Percentiles rank a stretch among this genome's conserved stretches.
These are phyloP conservation scores for Cephus sareptanus DNA, from an alignment of 2,888 invertebrate genomes.

Conservation along the genomic window DNA sequence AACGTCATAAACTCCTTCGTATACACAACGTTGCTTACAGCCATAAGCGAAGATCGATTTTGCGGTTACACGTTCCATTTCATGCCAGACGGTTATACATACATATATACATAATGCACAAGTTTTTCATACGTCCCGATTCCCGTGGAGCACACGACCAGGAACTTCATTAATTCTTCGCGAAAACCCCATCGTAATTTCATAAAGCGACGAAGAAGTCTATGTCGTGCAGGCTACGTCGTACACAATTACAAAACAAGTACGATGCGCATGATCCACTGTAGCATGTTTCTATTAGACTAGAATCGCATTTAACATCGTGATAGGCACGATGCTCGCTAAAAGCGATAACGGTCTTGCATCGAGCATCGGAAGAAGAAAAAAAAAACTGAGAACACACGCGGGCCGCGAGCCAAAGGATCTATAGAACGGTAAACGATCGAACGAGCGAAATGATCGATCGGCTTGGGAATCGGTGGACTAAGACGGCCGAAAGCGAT, in stretches of 20 bases:
- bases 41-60: neutral
- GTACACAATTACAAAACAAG: neutral
- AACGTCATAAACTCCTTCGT: neutral
- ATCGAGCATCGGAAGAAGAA: too few relatives aligned
- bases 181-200: neutral
- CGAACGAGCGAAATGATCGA: constrained; percentile 3
- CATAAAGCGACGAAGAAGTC: neutral
- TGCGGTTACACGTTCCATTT: neutral
- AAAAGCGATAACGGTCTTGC: neutral
- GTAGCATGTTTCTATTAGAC: neutral
- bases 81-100: neutral
- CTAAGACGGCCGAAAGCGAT: neutral
- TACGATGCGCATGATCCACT: neutral
- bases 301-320: neutral
- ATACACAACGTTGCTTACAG: neutral
- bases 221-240: neutral
- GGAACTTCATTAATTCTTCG: neutral
- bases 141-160: neutral
- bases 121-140: neutral
- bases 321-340: neutral
- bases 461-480: neutral
- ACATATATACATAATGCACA: neutral
- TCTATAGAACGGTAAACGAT: neutral
- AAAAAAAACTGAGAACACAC: neutral
- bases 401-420: neutral